A percentile compares a stretch with the other conserved stretches of the same genome.
phyloP scores from a whole-genome alignment of 2,888 invertebrate species.

The Spatulosminthurus flaviceps region DNA sequence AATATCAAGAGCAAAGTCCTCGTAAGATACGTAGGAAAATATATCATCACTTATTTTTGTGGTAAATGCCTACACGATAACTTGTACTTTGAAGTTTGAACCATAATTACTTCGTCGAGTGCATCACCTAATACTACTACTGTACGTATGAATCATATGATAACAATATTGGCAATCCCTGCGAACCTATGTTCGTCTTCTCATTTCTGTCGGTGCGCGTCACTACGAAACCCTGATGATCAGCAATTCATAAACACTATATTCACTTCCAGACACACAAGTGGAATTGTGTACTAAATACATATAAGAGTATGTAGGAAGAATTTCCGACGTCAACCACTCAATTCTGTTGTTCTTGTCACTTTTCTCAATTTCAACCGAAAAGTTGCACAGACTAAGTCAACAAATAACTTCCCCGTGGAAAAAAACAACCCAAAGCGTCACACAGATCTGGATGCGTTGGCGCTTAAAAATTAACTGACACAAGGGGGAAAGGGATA shows the following conservation, averaged over 20 bases:
- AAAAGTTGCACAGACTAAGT: too few species aligned
- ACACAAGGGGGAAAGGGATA: conserved; percentile 3
- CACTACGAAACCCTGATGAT: too few species aligned
- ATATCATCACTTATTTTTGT: not conserved
- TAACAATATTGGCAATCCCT: not conserved
- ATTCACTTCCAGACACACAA: too few species aligned
- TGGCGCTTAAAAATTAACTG: conserved; percentile 26
- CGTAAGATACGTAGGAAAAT: not conserved
- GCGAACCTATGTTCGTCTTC: too few species aligned
- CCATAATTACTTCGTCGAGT: not conserved
- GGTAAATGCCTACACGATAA: not conserved
- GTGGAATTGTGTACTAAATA: not conserved
- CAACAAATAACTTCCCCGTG: not conserved
- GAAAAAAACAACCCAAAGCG: not conserved
- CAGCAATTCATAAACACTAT: too few species aligned
- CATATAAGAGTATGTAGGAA: not conserved
- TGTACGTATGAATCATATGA: too few species aligned
- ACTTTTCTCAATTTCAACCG: too few species aligned
- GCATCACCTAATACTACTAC: too few species aligned
- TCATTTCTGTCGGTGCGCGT: too few species aligned
- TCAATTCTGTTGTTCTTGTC: too few species aligned
- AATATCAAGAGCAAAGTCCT: conserved; percentile 5
- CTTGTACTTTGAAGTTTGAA: conserved; percentile 23
- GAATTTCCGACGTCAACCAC: not conserved
- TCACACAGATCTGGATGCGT: conserved; percentile 1